A percentile compares a stretch with the other conserved stretches of the same genome.
These are phyloP conservation scores for Colletes collaris DNA, from an alignment of 2,888 invertebrate genomes.

Conservation along the genomic window DNA sequence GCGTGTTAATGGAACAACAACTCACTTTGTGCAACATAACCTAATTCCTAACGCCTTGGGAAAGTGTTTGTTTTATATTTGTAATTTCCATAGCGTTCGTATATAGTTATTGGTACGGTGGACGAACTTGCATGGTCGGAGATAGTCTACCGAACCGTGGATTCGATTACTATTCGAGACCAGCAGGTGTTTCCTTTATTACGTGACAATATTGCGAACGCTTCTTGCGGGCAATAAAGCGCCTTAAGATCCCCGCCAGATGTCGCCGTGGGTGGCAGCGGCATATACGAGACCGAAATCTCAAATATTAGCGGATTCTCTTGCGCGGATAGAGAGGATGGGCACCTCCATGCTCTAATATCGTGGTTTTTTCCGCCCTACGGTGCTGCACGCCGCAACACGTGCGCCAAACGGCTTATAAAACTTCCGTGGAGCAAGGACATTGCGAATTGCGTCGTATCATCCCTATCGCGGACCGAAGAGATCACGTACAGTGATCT, in stretches of 20 bases:
- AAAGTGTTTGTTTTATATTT: too few relatives aligned
- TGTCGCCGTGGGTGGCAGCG: constrained; percentile 72
- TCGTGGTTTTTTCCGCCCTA: constrained; percentile 58
- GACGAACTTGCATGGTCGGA: neutral
- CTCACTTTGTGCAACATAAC: neutral
- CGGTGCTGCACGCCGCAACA: constrained; percentile 69
- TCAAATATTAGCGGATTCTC: constrained; percentile 77
- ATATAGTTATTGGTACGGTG: neutral
- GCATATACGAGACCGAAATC: constrained; percentile 76
- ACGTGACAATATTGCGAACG: constrained; percentile 72
- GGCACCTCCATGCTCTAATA: constrained; percentile 65
- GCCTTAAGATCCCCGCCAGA: constrained; percentile 77
- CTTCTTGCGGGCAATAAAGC: constrained; percentile 73
- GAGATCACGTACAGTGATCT: neutral
- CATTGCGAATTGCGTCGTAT: constrained; percentile 19
- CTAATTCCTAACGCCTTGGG: too few relatives aligned
- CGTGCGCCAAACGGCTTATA: constrained; percentile 76
- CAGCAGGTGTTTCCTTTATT: constrained; percentile 67
- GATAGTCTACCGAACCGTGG: constrained; percentile 24
- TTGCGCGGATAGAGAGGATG: constrained; percentile 56
- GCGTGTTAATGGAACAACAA: too few relatives aligned
- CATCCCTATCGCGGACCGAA: constrained; percentile 6
- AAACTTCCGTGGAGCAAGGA: constrained; percentile 64
- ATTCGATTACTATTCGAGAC: constrained; percentile 46
- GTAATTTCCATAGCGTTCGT: neutral